Percentiles rank a stretch among this genome's conserved stretches.
These are phyloP conservation scores for Atrichornis clamosus DNA, from an alignment of 2,113 vertebrate species.

Conservation along the genomic window DNA sequence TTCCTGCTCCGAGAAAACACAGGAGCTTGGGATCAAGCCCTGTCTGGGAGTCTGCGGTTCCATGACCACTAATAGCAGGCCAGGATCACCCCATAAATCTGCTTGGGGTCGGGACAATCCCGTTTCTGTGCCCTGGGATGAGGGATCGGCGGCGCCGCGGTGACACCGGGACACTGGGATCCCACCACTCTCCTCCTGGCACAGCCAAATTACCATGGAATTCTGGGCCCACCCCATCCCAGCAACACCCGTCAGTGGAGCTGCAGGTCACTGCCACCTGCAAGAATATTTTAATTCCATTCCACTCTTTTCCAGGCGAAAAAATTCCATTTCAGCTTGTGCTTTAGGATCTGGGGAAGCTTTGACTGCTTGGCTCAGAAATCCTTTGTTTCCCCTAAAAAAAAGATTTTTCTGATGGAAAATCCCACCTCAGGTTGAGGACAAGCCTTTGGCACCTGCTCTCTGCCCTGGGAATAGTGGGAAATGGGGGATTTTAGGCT, in stretches of 20 bases:
- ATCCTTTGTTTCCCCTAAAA: neutral
- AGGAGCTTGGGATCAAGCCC: neutral
- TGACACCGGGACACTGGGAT: fast-evolving
- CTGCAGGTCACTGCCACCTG: neutral
- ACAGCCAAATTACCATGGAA: fast-evolving
- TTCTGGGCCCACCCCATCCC: fast-evolving
- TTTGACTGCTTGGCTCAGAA: neutral
- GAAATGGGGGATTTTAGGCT: neutral
- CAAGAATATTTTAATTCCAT: fast-evolving
- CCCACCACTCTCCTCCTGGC: neutral
- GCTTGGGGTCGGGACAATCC: neutral
- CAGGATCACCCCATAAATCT: constrained; percentile 45
- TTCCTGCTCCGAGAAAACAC: neutral
- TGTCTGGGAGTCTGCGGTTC: constrained; percentile 46
- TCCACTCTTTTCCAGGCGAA: neutral
- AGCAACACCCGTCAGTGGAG: neutral
- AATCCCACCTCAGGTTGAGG: neutral
- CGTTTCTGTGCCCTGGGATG: neutral
- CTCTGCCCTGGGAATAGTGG: neutral
- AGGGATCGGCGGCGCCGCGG: neutral
- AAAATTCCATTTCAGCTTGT: fast-evolving
- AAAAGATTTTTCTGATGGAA: fast-evolving
- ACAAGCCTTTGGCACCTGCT: neutral
- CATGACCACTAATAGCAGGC: constrained; percentile 34
- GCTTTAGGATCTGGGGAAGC: neutral